Base-by-base conservation (phyloP, 1,140 invertebrate genomes). In the Drosophila lacertosa region DNA sequence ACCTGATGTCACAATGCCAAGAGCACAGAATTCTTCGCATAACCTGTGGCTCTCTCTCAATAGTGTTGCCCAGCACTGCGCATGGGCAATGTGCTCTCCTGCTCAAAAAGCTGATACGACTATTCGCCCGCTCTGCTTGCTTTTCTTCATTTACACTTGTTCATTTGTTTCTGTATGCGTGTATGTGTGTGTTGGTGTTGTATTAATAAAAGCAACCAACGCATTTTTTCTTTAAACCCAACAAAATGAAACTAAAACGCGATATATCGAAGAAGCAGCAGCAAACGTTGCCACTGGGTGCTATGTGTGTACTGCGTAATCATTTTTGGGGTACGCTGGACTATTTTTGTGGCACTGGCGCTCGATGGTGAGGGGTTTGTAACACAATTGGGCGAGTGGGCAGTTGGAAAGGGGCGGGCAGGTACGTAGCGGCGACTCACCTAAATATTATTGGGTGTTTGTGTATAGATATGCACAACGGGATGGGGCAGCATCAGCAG, bases 131-230 rank as follows among this genome's bases (percentile, higher is more conserved):
- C 51, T 64, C 65, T 65, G 24, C 35, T 40, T 54, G 32, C 51
- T 64, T 60, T 65, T 18, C 35, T 44, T 54, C 57, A 66, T 62
- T 65, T 78, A 78, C 62, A 78, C 71, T 79, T 79, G 66, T 79
- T 77, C 51, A 33, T 64, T 54, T 58, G 39, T 54, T 42, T 37
- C 44, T 59, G 20, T 66, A 18, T 60, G 24, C n/a, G 37, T 66
- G 15, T 33, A 48, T 74, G 16, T 58, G 26, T 45, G 64, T 76
- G 55, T 70, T 65, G 42, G 63, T 77, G 68, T 72, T 65, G 76
- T 86, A 86, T 86, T 86, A 86, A 81, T 86, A 86, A 86, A 86
- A 86, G 81, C 81, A 84, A 84, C 81, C 81, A 77, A 84, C 81
- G 81, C 81, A 84, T 86, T 88, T 88, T 86, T 29, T 29, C 67